Base-by-base conservation (phyloP, 2,113 vertebrate genomes). In the Loxodonta africana region DNA sequence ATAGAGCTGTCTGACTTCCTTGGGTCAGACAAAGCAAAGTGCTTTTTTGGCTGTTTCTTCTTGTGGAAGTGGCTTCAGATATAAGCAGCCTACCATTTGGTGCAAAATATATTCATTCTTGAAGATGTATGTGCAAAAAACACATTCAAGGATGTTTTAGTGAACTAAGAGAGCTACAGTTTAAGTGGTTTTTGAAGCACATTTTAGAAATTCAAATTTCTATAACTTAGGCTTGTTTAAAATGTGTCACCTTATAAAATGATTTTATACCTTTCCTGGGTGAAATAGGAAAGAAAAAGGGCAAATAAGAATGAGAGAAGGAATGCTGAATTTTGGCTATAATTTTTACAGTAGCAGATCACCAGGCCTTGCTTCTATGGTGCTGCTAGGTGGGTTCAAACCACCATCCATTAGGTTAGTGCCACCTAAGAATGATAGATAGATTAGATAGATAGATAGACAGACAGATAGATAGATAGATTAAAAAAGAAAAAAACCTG, bases 201-300 rank as follows among this genome's bases (percentile, higher is more conserved):
- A 78, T 77, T 95, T 95, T 80, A 65, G 46, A 92, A 95, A 85
- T 91, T 93, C 7, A 86, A 74, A 87, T 96, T 96, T 48, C 21
- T 41, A 48, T 73, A 69, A 48, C 17, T 53, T 85, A 26, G 37
- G 14, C 10, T 85, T 88, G 11, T 73, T 82, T 91, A 74, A 73
- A 88, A 26, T 37, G 65, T 67, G 11, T 83, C 48, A 74, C 8
- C 14, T 88, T 67, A 4, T 48, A 91, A 73, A 85, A 57, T 91
- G 8, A 83, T 67, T 73, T 80, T 83, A 81, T 87, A 21, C 33
- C 67, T 33, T 90, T 86, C n/a, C 83, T 95, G 8, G 1, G 30
- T 69, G 83, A 88, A 88, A 71, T 57, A 20, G 1, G 8, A 65
- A 90, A 87, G 62, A 60, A 41, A 84, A 62, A 37, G 8, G 71